Conservation (phyloP, 2,113 vertebrate species). For the Poeciliopsis turrubarensis region DNA sequence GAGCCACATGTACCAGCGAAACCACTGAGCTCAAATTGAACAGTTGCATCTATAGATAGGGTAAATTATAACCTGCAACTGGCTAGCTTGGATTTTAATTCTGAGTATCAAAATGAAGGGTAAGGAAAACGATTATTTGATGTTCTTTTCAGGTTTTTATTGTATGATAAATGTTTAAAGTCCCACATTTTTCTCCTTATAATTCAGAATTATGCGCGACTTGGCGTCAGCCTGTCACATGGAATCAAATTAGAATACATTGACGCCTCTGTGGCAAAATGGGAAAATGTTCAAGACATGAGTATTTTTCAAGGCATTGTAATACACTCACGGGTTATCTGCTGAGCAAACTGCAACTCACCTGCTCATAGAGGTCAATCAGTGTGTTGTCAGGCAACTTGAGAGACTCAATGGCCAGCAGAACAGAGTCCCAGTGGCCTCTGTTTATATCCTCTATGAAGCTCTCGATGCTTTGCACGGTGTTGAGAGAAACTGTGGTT, state of each 20-base stretch:
- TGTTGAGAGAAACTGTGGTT: slow-evolving; percentile 95
- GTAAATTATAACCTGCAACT: not conserved
- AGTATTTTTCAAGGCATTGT: not conserved
- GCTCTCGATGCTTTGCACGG: slow-evolving; percentile 97
- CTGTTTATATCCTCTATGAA: slow-evolving; percentile 96
- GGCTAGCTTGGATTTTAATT: not conserved
- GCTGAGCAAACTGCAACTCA: slow-evolving; percentile 46
- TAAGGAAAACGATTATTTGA: not conserved
- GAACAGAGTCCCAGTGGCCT: slow-evolving; percentile 96
- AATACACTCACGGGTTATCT: not conserved
- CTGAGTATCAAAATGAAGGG: not conserved
- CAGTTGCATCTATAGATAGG: not conserved
- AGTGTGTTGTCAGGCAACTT: slow-evolving; percentile 96
- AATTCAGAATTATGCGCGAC: not conserved
- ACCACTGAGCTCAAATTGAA: not conserved
- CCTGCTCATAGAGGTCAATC: slow-evolving; percentile 97
- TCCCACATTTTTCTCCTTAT: not conserved
- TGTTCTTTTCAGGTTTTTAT: not conserved
- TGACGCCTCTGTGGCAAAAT: not conserved
- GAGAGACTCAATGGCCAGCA: slow-evolving; percentile 96
- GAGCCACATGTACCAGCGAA: too few relatives aligned
- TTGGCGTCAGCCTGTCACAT: not conserved
- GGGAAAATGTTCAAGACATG: not conserved
- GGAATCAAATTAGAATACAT: not conserved
- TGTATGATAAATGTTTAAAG: not conserved